A percentile compares a stretch with the other conserved stretches of the same genome.
These are phyloP conservation scores for Danaus melanippus DNA, from an alignment of 1,140 invertebrate species.

Conservation along the genomic window DNA sequence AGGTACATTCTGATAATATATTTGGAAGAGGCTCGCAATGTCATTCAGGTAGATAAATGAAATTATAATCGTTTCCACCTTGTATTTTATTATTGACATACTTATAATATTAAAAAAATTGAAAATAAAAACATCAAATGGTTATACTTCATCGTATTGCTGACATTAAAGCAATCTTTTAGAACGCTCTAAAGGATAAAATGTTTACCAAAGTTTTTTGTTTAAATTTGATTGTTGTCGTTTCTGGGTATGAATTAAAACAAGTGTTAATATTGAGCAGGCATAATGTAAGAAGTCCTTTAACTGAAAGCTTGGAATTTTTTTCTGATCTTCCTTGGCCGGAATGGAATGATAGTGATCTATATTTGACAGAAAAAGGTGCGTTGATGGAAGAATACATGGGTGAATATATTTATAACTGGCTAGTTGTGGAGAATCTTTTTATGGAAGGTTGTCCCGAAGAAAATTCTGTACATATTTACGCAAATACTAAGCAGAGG, in stretches of 20 bases:
- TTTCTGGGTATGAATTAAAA: conserved; percentile 30
- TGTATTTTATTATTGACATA: too few species aligned
- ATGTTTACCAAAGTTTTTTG: conserved; percentile 1
- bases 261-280: conserved; percentile 51
- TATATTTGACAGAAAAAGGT: conserved; percentile 39
- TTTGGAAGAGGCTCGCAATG: too few species aligned
- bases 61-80: too few species aligned
- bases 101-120: too few species aligned
- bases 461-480: conserved; percentile 31
- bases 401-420: conserved; percentile 34
- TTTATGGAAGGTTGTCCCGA: conserved; percentile 33
- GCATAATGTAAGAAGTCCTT: conserved; percentile 52
- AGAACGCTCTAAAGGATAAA: too few species aligned
- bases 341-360: conserved; percentile 28
- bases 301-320: conserved; percentile 31
- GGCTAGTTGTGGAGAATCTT: conserved; percentile 32
- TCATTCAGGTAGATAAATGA: too few species aligned
- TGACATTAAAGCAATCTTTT: too few species aligned
- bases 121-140: too few species aligned
- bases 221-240: conserved; percentile 14
- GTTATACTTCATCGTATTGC: too few species aligned
- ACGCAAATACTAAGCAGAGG: conserved; percentile 44
- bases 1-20: too few species aligned
- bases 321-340: conserved; percentile 31
- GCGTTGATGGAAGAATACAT: conserved; percentile 39